Evolutionary conservation across 2,797 vertebrate species (phyloP).

Genomic region (Tympanoctomys barrerae): DNA sequence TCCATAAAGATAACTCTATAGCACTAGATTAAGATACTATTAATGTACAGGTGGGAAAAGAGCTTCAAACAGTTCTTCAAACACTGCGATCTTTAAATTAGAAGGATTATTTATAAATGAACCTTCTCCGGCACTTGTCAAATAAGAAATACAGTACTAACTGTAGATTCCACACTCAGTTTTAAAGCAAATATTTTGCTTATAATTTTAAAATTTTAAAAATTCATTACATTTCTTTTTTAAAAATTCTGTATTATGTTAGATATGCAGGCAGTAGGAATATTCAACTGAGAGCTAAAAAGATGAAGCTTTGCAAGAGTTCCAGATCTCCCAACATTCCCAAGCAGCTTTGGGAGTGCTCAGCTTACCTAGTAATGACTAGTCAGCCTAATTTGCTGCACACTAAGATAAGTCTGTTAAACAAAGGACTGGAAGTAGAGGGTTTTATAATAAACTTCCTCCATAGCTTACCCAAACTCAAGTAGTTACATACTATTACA

Average conservation of each 20-base stretch:
- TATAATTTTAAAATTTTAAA: neutral
- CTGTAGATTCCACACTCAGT: neutral
- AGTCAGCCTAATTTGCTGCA: conserved; percentile 34
- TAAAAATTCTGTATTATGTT: neutral
- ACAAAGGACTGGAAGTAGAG: neutral
- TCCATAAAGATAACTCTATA: conserved; percentile 12
- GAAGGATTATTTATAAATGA: conserved; percentile 45
- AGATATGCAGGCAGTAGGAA: neutral
- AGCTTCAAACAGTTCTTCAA: neutral
- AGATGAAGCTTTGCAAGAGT: neutral
- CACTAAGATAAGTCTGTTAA: conserved; percentile 12
- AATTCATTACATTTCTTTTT: neutral
- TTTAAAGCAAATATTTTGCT: conserved; percentile 6
- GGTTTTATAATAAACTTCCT: conserved; percentile 21
- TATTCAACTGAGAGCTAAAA: conserved; percentile 17
- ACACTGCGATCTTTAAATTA: conserved; percentile 19
- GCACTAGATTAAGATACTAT: neutral
- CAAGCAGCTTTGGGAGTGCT: conserved; percentile 47
- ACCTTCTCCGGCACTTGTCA: neutral
- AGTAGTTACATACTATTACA: neutral
- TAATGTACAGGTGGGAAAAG: conserved; percentile 2
- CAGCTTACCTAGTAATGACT: conserved; percentile 21
- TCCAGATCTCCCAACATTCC: neutral
- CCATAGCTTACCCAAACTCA: conserved; percentile 31
- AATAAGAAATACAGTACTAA: conserved; percentile 45